Conservation (phyloP, 2,113 vertebrate species). For the Eretmochelys imbricata region DNA sequence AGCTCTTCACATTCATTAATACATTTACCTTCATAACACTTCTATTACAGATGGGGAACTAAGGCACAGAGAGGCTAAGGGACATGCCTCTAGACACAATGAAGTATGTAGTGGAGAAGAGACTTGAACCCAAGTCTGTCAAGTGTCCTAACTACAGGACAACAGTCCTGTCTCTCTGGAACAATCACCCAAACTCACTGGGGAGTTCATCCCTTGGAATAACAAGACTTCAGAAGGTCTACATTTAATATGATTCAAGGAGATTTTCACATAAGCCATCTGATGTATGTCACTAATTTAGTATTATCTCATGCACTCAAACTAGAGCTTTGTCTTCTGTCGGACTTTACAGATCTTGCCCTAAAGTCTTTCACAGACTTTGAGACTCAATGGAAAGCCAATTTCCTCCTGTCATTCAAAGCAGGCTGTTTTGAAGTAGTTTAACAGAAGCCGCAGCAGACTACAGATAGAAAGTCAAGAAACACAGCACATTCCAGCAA, state of each 20-base stretch:
- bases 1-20: not conserved
- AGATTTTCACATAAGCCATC: not conserved
- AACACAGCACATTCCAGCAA: not conserved
- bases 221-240: not conserved
- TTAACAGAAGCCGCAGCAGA: conserved; percentile 32
- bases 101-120: not conserved
- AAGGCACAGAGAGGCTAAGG: not conserved
- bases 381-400: conserved; percentile 25
- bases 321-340: not conserved
- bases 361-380: not conserved
- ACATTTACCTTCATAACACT: not conserved
- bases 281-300: not conserved
- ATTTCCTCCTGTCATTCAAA: conserved; percentile 24
- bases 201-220: not conserved
- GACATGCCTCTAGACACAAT: not conserved
- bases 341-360: not conserved
- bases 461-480: conserved; percentile 25
- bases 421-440: conserved; percentile 2
- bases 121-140: fast-evolving
- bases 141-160: not conserved
- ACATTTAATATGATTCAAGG: not conserved
- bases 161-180: not conserved
- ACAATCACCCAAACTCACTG: not conserved
- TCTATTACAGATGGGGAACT: not conserved
- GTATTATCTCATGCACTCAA: not conserved